Evolutionary conservation across 2,113 vertebrate genomes (phyloP), one percentile per base, ranked within the genome.

Genomic region (Coracopsis vasa): DNA sequence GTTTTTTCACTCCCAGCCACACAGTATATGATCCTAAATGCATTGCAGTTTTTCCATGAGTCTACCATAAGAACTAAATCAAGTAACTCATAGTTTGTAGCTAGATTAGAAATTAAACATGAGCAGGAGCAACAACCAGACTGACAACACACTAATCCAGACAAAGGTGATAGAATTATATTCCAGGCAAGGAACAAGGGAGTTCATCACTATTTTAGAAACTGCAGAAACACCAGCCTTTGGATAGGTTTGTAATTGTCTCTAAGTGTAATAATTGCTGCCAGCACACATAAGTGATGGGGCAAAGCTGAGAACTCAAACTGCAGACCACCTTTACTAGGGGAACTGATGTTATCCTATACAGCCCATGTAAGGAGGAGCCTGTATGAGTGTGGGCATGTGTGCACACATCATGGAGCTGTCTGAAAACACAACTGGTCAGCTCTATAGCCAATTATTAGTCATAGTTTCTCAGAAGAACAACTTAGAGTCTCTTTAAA

Each of bases 11-110:
- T 86, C 48, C 80, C 28, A 65, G 50, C 16, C 39, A 51, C n/a
- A 31, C 19, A 67, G 50, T 37, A 41, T 47, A 51, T 16, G 39
- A 64, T 75, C 62, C 86, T 80, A 75, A 94, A 89, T 21, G 24
- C 60, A 58, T 11, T 65, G 12, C 3, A 6, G 45, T 70, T 93
- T 83, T 94, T 11, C 73, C 50, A 33, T 56, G 70, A 71, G 42
- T 65, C 15, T 0, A 0, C 25, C n/a, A 15, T 61, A 91, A 60
- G 79, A 85, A 50, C 25, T 19, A 61, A 86, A 72, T 70, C 31
- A 67, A 95, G 41, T 86, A 80, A 77, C 70, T 87, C 58, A 62
- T 70, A 91, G 48, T 42, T 80, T 73, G 67, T 70, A 79, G 42
- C 53, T 82, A 74, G 72, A 88, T 71, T 73, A 88, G 60, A 92